Percentiles rank a stretch among this genome's conserved stretches.
These are phyloP conservation scores for Leptinotarsa juncta DNA, from an alignment of 2,888 invertebrate species.

Conservation along the genomic window DNA sequence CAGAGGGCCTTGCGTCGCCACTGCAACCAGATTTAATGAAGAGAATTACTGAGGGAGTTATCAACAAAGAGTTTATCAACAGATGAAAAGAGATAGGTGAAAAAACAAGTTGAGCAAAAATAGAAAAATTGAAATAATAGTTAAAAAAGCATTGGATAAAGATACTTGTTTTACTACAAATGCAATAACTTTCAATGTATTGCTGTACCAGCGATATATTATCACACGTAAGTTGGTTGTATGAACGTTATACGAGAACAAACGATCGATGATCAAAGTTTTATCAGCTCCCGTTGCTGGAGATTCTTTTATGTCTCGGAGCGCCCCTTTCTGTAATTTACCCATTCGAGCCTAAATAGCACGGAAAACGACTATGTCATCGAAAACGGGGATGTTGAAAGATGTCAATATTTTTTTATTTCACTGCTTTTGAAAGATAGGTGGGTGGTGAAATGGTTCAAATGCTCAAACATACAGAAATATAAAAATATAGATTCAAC, in stretches of 20 bases:
- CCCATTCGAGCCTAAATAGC: background rate
- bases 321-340: background rate
- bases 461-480: background rate
- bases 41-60: too few relatives aligned
- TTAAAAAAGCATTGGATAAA: too few relatives aligned
- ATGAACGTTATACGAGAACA: background rate
- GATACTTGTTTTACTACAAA: background rate
- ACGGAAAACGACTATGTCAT: constrained; percentile 2
- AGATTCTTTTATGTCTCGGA: background rate
- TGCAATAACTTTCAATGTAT: background rate
- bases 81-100: too few relatives aligned
- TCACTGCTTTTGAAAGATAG: background rate
- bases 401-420: background rate
- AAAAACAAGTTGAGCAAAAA: too few relatives aligned
- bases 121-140: too few relatives aligned
- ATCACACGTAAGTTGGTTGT: background rate
- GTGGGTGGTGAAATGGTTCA: background rate
- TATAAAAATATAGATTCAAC: too few relatives aligned
- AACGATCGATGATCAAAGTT: background rate
- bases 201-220: background rate
- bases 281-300: background rate
- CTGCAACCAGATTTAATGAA: too few relatives aligned
- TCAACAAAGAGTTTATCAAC: too few relatives aligned
- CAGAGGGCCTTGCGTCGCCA: too few relatives aligned
- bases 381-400: background rate